Percentiles rank a stretch among this genome's conserved stretches.
phyloP scores from a whole-genome alignment of 2,888 invertebrate species.

The Acronicta leporina region DNA sequence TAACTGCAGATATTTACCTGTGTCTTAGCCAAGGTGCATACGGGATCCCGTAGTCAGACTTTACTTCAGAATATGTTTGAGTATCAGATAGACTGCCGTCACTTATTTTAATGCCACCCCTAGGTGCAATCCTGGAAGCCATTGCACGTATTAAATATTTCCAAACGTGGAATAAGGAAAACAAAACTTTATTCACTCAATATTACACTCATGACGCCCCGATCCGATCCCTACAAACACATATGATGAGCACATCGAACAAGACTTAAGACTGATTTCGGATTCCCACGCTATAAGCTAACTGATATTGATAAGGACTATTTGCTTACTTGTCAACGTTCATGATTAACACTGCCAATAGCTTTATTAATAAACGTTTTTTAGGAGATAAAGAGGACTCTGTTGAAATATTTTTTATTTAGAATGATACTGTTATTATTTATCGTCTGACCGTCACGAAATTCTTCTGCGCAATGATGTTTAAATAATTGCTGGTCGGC shows the following conservation, averaged over 20 bases:
- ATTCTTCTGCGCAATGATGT: conserved; percentile 45
- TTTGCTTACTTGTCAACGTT: conserved; percentile 59
- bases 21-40: conserved; percentile 96
- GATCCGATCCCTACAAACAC: neutral
- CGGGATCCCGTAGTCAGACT: conserved; percentile 94
- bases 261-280: conserved; percentile 31
- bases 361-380: conserved; percentile 7
- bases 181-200: neutral
- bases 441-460: conserved; percentile 45
- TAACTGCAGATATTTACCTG: conserved; percentile 88
- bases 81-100: conserved; percentile 96
- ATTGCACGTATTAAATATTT: conserved; percentile 36
- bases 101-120: conserved; percentile 90
- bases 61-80: conserved; percentile 92
- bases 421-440: conserved; percentile 15
- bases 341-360: conserved; percentile 36
- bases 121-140: conserved; percentile 80
- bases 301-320: conserved; percentile 56
- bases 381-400: no score
- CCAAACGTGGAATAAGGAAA: conserved; percentile 4
- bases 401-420: neutral
- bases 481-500: conserved; percentile 36
- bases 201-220: neutral
- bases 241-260: neutral
- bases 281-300: conserved; percentile 63